Evolutionary conservation across 2,888 invertebrate genomes (phyloP).

Genomic region (Torymus aiolomorphi): DNA sequence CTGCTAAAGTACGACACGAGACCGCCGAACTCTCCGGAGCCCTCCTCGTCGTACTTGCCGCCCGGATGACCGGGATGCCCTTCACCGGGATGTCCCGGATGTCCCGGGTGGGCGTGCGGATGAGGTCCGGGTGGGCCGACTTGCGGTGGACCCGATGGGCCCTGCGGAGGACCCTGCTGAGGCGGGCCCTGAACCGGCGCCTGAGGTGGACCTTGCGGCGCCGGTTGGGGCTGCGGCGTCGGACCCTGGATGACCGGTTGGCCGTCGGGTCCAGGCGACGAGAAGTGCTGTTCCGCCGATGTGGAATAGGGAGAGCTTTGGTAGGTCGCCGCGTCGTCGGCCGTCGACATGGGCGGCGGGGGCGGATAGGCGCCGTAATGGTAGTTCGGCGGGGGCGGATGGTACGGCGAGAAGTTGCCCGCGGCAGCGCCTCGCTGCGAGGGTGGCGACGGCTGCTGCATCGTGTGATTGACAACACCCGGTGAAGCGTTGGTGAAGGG

Average conservation of each 20-base stretch:
- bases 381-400: conserved; percentile 76
- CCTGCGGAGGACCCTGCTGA: conserved; percentile 30
- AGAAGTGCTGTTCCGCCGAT: conserved; percentile 63
- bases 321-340: conserved; percentile 74
- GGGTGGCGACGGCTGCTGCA: conserved; percentile 74
- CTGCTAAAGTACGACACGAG: conserved; percentile 95
- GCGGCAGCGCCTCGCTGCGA: conserved; percentile 69
- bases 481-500: conserved; percentile 70
- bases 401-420: conserved; percentile 75
- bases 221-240: conserved; percentile 53
- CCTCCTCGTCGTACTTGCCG: conserved; percentile 77
- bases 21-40: conserved; percentile 89
- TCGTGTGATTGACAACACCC: conserved; percentile 64
- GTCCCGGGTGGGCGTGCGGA: conserved; percentile 59
- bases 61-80: conserved; percentile 59
- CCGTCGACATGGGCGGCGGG: conserved; percentile 73
- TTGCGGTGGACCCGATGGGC: conserved; percentile 43
- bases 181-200: conserved; percentile 47
- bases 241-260: conserved; percentile 62
- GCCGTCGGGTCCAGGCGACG: conserved; percentile 58
- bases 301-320: conserved; percentile 74
- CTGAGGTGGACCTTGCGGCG: conserved; percentile 57
- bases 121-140: conserved; percentile 29
- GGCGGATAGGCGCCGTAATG: conserved; percentile 76
- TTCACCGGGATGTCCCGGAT: conserved; percentile 49